Evolutionary conservation across 2,888 invertebrate species (phyloP).

Genomic region (Tricholauxania praeusta): DNA sequence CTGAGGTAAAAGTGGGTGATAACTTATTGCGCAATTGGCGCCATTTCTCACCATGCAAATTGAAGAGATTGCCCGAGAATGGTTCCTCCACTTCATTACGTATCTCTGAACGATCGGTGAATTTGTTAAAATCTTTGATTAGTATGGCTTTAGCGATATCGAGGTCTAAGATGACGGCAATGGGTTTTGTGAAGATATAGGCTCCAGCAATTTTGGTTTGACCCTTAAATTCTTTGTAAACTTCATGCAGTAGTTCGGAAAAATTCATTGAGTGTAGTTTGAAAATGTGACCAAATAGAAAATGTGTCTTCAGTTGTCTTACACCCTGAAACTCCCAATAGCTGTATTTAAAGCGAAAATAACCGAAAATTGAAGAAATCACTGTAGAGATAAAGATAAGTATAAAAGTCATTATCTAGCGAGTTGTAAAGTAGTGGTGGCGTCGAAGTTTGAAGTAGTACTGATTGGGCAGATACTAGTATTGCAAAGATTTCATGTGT

Average conservation of each 20-base stretch:
- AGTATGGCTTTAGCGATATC: slow-evolving; percentile 62
- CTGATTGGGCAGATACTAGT: neutral
- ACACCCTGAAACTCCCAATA: slow-evolving; percentile 56
- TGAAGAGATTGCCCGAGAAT: slow-evolving; percentile 59
- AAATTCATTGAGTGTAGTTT: slow-evolving; percentile 48
- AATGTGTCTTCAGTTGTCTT: slow-evolving; percentile 49
- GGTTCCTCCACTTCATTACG: slow-evolving; percentile 59
- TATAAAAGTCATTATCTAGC: slow-evolving; percentile 47
- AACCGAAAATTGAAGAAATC: slow-evolving; percentile 45
- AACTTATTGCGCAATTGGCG: slow-evolving; percentile 66
- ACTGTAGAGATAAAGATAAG: slow-evolving; percentile 46
- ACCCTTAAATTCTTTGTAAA: slow-evolving; percentile 55
- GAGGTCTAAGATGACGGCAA: slow-evolving; percentile 55
- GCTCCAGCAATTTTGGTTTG: slow-evolving; percentile 52
- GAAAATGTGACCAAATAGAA: slow-evolving; percentile 51
- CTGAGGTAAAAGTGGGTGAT: slow-evolving; percentile 69
- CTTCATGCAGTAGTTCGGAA: slow-evolving; percentile 50
- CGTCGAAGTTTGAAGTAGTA: neutral
- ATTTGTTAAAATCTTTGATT: slow-evolving; percentile 65
- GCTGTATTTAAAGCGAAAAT: slow-evolving; percentile 47
- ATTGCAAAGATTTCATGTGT: too few relatives aligned
- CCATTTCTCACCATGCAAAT: slow-evolving; percentile 66
- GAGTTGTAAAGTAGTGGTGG: neutral
- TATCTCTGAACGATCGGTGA: slow-evolving; percentile 59
- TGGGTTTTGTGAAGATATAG: slow-evolving; percentile 55